Conservation (phyloP, 2,797 vertebrate species). For the Poeciliopsis turneri region DNA sequence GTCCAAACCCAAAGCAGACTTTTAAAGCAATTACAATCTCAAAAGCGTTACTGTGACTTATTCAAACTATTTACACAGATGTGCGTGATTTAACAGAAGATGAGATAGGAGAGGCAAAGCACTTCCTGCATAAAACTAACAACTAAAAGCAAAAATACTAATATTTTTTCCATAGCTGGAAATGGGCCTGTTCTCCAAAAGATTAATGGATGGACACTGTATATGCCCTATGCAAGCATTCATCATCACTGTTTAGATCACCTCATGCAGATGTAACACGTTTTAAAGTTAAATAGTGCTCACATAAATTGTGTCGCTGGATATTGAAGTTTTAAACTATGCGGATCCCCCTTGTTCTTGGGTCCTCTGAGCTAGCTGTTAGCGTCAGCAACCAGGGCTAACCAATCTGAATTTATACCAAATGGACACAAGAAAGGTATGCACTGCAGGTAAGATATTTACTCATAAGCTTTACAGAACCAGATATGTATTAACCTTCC, state of each 20-base stretch:
- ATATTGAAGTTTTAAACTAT: not conserved
- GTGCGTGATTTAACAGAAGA: not conserved
- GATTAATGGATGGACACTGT: not conserved
- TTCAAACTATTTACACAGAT: not conserved
- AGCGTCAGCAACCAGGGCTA: not conserved
- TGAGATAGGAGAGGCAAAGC: not conserved
- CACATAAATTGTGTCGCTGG: not conserved
- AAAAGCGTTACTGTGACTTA: not conserved
- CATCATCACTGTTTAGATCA: not conserved
- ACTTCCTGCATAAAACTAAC: not conserved
- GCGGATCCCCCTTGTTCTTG: not conserved
- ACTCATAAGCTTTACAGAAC: not conserved
- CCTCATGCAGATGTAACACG: not conserved
- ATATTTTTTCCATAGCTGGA: not conserved
- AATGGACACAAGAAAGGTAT: not conserved
- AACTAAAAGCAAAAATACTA: not conserved
- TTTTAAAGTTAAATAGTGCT: not conserved
- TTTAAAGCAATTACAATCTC: not conserved
- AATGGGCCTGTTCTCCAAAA: not conserved
- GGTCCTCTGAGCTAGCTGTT: not conserved
- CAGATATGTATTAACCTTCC: not conserved
- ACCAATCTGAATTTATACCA: not conserved
- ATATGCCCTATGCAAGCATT: not conserved
- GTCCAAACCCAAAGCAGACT: not conserved
- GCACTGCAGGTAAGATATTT: not conserved